These are phyloP conservation scores for Allygus modestus DNA, from an alignment of 2,888 invertebrate species.

Conservation along the genomic window DNA sequence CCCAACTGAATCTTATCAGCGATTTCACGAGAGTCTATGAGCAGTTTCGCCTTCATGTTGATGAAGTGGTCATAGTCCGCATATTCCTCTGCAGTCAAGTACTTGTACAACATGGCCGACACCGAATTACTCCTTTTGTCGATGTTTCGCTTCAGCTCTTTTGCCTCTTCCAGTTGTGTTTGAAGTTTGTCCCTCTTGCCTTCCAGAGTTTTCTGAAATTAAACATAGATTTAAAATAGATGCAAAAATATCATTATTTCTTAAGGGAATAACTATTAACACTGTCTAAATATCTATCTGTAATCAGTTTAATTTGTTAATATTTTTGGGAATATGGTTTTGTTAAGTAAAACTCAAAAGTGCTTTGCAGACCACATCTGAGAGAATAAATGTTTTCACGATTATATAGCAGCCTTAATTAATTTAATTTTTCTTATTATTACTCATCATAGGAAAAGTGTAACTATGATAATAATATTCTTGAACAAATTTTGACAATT, in stretches of 20 bases:
- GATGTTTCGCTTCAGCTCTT: slow-evolving; percentile 87
- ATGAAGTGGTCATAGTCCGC: slow-evolving; percentile 91
- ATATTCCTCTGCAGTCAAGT: slow-evolving; percentile 84
- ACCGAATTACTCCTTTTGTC: slow-evolving; percentile 86
- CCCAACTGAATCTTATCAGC: slow-evolving; percentile 90
- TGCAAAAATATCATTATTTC: slow-evolving; percentile 9
- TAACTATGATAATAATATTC: too few relatives aligned
- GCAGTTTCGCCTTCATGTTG: slow-evolving; percentile 91
- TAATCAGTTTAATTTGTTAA: too few relatives aligned
- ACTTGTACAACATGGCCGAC: slow-evolving; percentile 83
- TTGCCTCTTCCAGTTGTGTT: slow-evolving; percentile 90
- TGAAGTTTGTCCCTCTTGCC: slow-evolving; percentile 86
- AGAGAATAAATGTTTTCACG: too few relatives aligned
- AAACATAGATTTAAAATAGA: too few relatives aligned
- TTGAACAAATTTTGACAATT: too few relatives aligned
- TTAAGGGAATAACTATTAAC: neutral
- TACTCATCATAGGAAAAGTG: too few relatives aligned
- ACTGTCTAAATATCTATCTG: too few relatives aligned
- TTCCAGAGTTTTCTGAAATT: slow-evolving; percentile 81
- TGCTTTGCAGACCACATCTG: too few relatives aligned
- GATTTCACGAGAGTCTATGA: slow-evolving; percentile 89
- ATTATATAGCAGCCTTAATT: too few relatives aligned
- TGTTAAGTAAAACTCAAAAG: too few relatives aligned
- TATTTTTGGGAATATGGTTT: too few relatives aligned
- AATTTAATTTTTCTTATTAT: too few relatives aligned